Evolutionary conservation across 2,797 vertebrate species (phyloP), one percentile per base, ranked within the genome.

Genomic region (Allochrocebus solatus): DNA sequence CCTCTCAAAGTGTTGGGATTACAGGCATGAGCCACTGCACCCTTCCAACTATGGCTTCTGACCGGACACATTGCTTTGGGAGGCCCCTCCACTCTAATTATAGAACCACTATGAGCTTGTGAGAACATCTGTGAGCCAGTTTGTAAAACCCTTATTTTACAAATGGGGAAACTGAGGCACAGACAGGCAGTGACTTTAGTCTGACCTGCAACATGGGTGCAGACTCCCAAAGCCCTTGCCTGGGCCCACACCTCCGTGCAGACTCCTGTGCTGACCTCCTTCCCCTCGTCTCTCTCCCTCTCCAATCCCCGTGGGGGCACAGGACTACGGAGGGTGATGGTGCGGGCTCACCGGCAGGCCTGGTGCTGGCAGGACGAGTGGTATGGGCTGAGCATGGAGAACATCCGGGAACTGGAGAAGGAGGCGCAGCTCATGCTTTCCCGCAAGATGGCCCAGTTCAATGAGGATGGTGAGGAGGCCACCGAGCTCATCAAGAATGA

Each of bases 331-430:
- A 99, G 99, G 98, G 99, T 99, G 95, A 99, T 99, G 99, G 99
- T 99, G 1, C 99, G 99, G 33, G 99, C 99, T 19, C 99, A 99
- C 98, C 98, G 99, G 30, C 99, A 99, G 98, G 99, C 99, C 0
- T 99, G 99, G 99, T 99, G 99, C 98, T 99, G 99, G 99, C 99
- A 99, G 98, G 99, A 99, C 0, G 99, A 99, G 84, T 99, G 99
- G 99, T 99, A 99, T 0, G 99, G 99, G 46, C 99, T 99, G 95
- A 99, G 99, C 98, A 99, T 99, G 3, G 99, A 99, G 96, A 99
- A 99, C 98, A 99, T 99, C 98, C 98, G 99, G 96, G 99, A 99
- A 98, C 99, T 99, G 98, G 99, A 99, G 99, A 99, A 99, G 98
- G 99, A 99, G 98, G 99, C 99, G 0, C 99, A 99, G 98, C 98